Evolutionary conservation across 2,888 invertebrate genomes (phyloP), one percentile per base, ranked within the genome.

Genomic region (Drosophila robusta): DNA sequence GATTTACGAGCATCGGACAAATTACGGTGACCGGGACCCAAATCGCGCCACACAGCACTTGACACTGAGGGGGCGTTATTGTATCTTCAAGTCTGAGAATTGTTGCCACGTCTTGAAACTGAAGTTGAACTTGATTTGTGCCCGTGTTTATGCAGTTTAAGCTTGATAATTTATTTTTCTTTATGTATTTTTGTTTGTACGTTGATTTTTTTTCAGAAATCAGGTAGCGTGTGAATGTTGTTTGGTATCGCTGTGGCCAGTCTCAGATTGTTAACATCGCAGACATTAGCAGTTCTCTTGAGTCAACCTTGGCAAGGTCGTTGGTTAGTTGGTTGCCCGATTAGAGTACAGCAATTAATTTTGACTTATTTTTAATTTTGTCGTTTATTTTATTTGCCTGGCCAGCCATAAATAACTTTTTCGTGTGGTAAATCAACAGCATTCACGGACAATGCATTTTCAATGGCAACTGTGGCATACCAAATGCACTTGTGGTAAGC

Each of bases 221-320:
- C 54, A 50, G 38, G 9, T 51, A 44, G 66, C 60, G 51, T 63
- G 70, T 39, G 64, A 72, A 63, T 51, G 58, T 54, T 63, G 38
- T 41, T 70, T 50, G 32, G 18, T 18, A 2, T 18, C 18, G 18
- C 18, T 18, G 18, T 55, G 52, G 50, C 29, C 50, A 42, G 39
- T 55, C 46, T 52, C 58, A 60, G 73, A 57, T 62, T 70, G 65
- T 52, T 60, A 36, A 36, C 52, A 34, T 47, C 29, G 49, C 6
- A 63, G 18, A 69, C 41, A 44, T 60, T 52, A 58, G 65, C 36
- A 8, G 55, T 62, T 73, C 51, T 47, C 26, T 62, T 50, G 6
- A n/a, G 39, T 18, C 54, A 57, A 34, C 78, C 74, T 76, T 80
- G 88, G 14, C 78, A 83, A 83, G 80, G 88, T 71, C 78, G 64